Percentiles rank a stretch among this genome's conserved stretches.
Evolutionary conservation across 2,797 vertebrate species (phyloP).

Genomic region (Peromyscus melanophrys): DNA sequence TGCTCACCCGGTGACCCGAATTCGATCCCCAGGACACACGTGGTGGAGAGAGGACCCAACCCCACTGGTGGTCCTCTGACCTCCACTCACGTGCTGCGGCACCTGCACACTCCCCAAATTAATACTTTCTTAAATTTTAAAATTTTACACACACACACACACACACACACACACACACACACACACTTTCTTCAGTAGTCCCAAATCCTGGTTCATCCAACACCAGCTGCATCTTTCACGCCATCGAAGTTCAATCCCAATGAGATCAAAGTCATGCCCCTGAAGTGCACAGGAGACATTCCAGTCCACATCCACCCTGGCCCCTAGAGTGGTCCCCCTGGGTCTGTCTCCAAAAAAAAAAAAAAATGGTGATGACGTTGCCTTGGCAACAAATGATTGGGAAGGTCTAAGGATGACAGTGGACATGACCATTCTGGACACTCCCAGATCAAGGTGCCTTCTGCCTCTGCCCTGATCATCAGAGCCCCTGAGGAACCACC

Average conservation of each 20-base stretch:
- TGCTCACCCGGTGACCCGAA: not conserved
- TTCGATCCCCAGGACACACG: not conserved
- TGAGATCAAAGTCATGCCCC: not conserved
- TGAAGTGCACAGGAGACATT: not conserved
- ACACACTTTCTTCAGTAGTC: not conserved
- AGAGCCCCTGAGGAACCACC: not conserved
- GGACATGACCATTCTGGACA: not conserved
- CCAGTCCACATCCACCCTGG: not conserved
- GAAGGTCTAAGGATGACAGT: not conserved
- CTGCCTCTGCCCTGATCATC: not conserved
- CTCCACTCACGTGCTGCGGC: not conserved
- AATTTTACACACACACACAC: not conserved
- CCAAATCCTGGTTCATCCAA: not conserved
- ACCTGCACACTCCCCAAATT: not conserved
- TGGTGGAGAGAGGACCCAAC: not conserved
- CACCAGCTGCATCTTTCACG: not conserved
- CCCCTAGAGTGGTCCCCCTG: not conserved
- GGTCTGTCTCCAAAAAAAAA: not conserved
- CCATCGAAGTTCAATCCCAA: not conserved
- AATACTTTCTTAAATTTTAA: not conserved
- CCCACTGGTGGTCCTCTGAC: not conserved
- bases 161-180: not conserved
- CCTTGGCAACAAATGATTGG: not conserved
- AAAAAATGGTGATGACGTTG: not conserved
- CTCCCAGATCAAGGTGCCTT: not conserved